phyloP scores from a whole-genome alignment of 2,113 vertebrate species.

The Accipiter virgatus region DNA sequence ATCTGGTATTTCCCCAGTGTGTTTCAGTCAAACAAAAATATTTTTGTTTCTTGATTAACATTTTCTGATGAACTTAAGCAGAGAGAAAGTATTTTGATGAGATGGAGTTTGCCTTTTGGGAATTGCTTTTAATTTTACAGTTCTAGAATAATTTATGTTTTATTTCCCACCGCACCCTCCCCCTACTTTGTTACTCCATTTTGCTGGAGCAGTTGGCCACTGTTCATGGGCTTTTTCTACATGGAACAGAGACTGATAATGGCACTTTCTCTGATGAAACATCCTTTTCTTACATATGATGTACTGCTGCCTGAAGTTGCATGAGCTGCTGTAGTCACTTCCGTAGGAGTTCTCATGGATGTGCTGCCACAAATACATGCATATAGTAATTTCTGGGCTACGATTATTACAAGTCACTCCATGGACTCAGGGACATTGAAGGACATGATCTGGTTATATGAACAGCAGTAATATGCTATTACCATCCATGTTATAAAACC shows the following conservation, averaged over 20 bases:
- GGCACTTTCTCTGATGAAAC: not conserved
- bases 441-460: not conserved
- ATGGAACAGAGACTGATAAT: not conserved
- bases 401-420: not conserved
- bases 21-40: not conserved
- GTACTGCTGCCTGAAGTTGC: not conserved
- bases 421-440: not conserved
- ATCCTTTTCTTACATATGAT: not conserved
- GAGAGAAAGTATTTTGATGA: not conserved
- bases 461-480: not conserved
- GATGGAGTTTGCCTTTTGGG: not conserved
- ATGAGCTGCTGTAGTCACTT: not conserved
- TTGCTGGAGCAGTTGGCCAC: not conserved
- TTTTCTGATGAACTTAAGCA: not conserved
- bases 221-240: not conserved
- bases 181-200: not conserved
- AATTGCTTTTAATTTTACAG: not conserved
- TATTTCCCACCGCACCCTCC: too few species aligned
- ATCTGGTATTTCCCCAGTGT: not conserved
- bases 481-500: not conserved
- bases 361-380: not conserved
- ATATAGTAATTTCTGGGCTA: not conserved
- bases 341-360: not conserved
- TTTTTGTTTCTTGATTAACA: not conserved
- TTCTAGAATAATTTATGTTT: not conserved